These are phyloP conservation scores for Porites divaricata DNA, from an alignment of 92 coral and sea anemone genomes.

Conservation along the genomic window DNA sequence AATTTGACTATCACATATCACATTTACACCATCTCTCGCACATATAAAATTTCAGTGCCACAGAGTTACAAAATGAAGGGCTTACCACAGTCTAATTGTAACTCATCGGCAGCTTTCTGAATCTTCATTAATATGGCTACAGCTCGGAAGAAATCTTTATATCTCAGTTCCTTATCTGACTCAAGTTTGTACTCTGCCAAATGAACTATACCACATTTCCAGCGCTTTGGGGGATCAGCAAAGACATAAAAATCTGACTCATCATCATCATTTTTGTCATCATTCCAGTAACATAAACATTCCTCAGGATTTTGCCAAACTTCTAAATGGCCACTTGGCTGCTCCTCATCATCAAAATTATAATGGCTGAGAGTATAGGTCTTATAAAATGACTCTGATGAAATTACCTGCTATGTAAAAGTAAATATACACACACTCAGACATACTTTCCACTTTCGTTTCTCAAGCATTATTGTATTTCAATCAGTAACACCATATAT, in stretches of 20 bases:
- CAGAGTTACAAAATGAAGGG: background rate
- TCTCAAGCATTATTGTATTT: no score
- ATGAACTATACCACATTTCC: slow-evolving; percentile 65
- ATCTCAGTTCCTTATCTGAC: slow-evolving; percentile 38
- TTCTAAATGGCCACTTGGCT: slow-evolving; percentile 19
- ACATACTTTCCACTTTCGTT: no score
- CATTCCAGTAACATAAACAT: slow-evolving; percentile 29
- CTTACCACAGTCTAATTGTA: slow-evolving; percentile 53
- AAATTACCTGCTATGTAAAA: slow-evolving; percentile 12
- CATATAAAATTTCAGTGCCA: background rate
- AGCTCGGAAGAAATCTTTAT: slow-evolving; percentile 41
- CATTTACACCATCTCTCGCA: no score
- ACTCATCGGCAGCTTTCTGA: slow-evolving; percentile 44
- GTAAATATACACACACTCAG: background rate
- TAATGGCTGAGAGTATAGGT: background rate
- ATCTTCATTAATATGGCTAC: slow-evolving; percentile 32
- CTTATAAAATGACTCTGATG: slow-evolving; percentile 32
- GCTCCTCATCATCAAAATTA: slow-evolving; percentile 23
- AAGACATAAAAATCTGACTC: slow-evolving; percentile 22
- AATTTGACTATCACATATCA: no score
- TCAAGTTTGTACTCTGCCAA: slow-evolving; percentile 16
- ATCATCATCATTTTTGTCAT: slow-evolving; percentile 17
- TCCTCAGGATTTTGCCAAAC: slow-evolving; percentile 25
- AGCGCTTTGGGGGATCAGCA: slow-evolving; percentile 41
- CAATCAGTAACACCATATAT: no score